Conservation (phyloP, 2,797 vertebrate genomes). For the Synaphobranchus kaupii region DNA sequence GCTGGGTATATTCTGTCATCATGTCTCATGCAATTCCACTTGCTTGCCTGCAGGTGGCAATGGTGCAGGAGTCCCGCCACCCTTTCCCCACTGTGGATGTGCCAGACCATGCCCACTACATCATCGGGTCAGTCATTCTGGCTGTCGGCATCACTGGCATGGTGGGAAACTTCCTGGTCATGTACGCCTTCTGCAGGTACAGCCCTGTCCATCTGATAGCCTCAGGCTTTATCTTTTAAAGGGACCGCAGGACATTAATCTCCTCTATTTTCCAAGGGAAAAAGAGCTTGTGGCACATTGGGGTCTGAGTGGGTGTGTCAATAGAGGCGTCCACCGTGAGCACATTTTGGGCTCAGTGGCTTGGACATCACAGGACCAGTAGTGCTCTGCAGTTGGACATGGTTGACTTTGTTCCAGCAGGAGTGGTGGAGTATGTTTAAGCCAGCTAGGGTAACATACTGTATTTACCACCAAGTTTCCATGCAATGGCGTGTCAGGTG, state of each 20-base stretch:
- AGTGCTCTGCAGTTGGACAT: not conserved
- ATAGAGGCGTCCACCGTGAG: not conserved
- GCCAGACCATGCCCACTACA: conserved; percentile 89
- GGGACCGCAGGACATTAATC: not conserved
- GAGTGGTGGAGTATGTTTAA: not conserved
- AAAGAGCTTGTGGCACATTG: not conserved
- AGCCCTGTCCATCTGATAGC: not conserved
- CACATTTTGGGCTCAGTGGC: not conserved
- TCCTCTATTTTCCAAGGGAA: not conserved
- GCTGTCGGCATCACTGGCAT: conserved; percentile 89
- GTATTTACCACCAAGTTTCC: not conserved
- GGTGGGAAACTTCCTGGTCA: conserved; percentile 90
- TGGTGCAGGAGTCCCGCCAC: conserved; percentile 53
- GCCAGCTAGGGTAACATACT: not conserved
- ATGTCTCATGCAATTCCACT: not conserved
- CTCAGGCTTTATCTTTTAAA: not conserved
- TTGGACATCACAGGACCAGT: not conserved
- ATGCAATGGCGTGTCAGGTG: not conserved
- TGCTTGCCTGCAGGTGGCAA: conserved; percentile 63
- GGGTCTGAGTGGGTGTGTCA: not conserved
- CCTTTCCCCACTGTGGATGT: conserved; percentile 86
- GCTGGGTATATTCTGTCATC: not conserved
- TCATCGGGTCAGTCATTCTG: conserved; percentile 85
- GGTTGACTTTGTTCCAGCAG: not conserved
- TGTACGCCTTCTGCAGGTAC: conserved; percentile 95